phyloP scores from a whole-genome alignment of 2,797 vertebrate genomes.

The Phalanger gymnotis region DNA sequence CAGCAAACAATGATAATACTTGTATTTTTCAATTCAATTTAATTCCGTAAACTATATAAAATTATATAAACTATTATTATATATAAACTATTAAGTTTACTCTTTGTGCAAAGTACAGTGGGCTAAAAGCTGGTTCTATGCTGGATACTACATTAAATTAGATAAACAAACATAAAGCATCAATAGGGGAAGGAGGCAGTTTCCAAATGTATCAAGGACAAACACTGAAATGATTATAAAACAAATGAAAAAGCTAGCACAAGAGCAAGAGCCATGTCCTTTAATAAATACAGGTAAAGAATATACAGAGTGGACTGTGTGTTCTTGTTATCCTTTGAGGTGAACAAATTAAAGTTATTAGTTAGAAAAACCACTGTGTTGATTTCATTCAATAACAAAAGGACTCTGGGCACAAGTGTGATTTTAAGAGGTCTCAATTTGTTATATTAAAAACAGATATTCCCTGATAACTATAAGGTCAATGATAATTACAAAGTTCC shows the following conservation, averaged over 20 bases:
- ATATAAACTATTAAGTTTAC: background rate
- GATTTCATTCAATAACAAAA: background rate
- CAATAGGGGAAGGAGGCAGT: background rate
- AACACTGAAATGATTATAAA: conserved; percentile 20
- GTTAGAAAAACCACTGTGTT: background rate
- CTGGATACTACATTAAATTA: background rate
- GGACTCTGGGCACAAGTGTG: background rate
- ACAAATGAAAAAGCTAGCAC: background rate
- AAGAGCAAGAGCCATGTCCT: conserved; percentile 32
- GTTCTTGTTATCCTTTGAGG: background rate
- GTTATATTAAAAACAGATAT: background rate
- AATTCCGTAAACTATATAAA: background rate
- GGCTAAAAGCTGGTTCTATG: background rate
- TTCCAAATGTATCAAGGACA: background rate
- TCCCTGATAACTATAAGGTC: background rate
- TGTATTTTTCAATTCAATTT: background rate
- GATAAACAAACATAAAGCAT: background rate
- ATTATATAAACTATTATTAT: too few species aligned
- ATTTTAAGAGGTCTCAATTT: background rate
- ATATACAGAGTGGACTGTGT: background rate
- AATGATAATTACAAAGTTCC: background rate
- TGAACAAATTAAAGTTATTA: background rate
- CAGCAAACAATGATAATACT: background rate
- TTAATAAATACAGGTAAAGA: background rate
- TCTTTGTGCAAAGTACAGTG: background rate